Conservation (phyloP, 1,140 invertebrate genomes). For the Halictus rubicundus region DNA sequence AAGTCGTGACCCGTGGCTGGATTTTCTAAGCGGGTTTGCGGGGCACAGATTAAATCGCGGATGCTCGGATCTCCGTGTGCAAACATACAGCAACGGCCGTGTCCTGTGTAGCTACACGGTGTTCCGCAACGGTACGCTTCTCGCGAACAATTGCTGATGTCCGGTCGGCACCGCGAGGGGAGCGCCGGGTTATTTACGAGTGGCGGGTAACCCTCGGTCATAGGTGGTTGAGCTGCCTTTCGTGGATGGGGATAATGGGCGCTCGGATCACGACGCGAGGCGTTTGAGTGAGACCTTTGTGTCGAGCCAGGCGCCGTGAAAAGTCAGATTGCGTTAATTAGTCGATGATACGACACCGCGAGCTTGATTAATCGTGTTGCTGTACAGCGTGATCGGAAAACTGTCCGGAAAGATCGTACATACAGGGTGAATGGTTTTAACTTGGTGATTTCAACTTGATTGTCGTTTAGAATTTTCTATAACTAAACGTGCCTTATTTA, state of each 20-base stretch:
- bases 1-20: slow-evolving; percentile 30
- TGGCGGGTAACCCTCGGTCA: background rate
- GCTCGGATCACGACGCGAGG: background rate
- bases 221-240: background rate
- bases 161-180: background rate
- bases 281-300: background rate
- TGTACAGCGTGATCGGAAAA: no score
- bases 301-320: background rate
- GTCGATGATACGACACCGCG: no score
- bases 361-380: background rate
- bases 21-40: slow-evolving; percentile 17
- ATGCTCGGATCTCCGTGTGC: slow-evolving; percentile 26
- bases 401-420: no score
- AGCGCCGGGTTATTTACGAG: slow-evolving; percentile 13
- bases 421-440: no score
- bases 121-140: slow-evolving; percentile 33
- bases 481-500: no score
- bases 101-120: slow-evolving; percentile 34
- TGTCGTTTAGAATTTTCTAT: no score
- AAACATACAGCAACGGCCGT: slow-evolving; percentile 26
- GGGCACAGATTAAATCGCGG: slow-evolving; percentile 43
- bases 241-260: background rate
- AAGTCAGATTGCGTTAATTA: background rate
- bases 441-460: no score
- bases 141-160: slow-evolving; percentile 26